Percentiles rank a stretch among this genome's conserved stretches.
Conservation (phyloP, 2,797 vertebrate genomes). For the Halcyon leucocephala region DNA sequence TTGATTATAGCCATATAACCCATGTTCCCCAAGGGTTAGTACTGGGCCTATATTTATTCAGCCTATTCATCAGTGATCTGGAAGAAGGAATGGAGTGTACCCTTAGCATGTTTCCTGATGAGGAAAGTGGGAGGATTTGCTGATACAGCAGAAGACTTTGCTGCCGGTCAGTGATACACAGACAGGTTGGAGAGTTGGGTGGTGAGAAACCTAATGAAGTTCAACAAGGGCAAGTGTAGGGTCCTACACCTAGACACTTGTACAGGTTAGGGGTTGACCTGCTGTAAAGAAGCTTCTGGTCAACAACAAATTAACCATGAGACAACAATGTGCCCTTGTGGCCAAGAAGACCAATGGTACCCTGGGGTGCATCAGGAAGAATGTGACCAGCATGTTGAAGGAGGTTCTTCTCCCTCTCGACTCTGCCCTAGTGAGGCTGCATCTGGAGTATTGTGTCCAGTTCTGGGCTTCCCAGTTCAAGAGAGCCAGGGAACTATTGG, state of each 20-base stretch:
- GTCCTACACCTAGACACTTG: not conserved
- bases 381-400: not conserved
- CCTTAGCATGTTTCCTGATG: not conserved
- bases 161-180: not conserved
- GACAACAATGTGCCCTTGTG: not conserved
- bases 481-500: not conserved
- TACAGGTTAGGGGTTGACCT: not conserved
- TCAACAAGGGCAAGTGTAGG: not conserved
- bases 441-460: not conserved
- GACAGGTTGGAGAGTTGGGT: not conserved
- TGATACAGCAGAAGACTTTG: not conserved
- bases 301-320: not conserved
- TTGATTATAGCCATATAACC: not conserved
- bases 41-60: not conserved
- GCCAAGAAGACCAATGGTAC: not conserved
- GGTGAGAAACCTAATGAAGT: not conserved
- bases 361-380: not conserved
- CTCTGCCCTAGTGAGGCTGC: not conserved
- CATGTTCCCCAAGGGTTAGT: not conserved
- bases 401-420: not conserved
- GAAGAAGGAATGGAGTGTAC: not conserved
- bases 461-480: not conserved
- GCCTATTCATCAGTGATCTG: not conserved
- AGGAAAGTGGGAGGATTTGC: not conserved
- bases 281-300: not conserved